A percentile compares a stretch with the other conserved stretches of the same genome.
These are phyloP conservation scores for Acrocephalus arundinaceus DNA, from an alignment of 2,113 vertebrate genomes.

Conservation along the genomic window DNA sequence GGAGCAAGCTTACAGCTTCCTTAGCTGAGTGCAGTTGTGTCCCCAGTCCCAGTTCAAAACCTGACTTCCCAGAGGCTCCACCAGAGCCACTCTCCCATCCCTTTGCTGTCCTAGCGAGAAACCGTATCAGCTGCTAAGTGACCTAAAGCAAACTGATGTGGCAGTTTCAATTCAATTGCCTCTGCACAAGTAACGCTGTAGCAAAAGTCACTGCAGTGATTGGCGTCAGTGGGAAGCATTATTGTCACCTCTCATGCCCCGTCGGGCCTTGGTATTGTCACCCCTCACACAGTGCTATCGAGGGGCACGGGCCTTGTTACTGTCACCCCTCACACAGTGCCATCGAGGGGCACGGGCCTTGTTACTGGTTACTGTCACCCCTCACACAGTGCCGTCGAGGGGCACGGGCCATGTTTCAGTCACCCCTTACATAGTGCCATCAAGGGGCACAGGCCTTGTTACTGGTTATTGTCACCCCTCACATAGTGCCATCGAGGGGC, in stretches of 20 bases:
- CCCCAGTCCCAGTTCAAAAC: not conserved
- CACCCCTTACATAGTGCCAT: not conserved
- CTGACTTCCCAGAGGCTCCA: not conserved
- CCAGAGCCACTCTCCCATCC: not conserved
- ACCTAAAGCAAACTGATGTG: constrained; percentile 39
- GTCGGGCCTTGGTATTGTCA: not conserved
- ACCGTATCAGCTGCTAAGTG: not conserved
- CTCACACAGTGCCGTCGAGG: not conserved
- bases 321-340: not conserved
- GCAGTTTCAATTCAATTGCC: constrained; percentile 42
- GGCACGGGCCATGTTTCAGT: not conserved
- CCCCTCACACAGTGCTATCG: not conserved
- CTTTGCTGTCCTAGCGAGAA: not conserved
- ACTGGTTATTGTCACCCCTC: not conserved
- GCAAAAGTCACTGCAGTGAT: not conserved
- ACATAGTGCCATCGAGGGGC: not conserved
- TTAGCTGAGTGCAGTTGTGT: not conserved
- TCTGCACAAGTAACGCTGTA: not conserved
- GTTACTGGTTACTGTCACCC: not conserved
- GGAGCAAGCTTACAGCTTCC: not conserved
- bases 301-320: not conserved
- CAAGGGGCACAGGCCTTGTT: accelerated
- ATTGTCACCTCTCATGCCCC: not conserved
- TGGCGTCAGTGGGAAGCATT: not conserved
- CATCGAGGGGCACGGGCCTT: accelerated